These are phyloP conservation scores for Apantesis nais DNA, from an alignment of 2,888 invertebrate species.

Conservation along the genomic window DNA sequence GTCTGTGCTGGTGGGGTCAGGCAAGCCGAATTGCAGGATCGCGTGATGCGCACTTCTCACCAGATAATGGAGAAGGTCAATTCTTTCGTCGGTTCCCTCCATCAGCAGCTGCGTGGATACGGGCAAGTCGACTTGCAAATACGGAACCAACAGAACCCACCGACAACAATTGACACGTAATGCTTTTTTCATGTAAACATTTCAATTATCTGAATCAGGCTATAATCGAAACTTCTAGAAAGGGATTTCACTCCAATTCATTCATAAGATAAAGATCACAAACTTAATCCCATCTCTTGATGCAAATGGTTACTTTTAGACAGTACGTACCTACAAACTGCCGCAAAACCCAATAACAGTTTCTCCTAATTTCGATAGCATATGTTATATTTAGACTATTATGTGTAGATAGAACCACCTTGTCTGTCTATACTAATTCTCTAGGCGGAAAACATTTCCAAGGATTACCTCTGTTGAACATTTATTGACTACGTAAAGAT, in stretches of 20 bases:
- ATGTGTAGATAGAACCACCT: background rate
- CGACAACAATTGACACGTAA: slow-evolving; percentile 62
- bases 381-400: background rate
- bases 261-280: background rate
- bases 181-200: slow-evolving; percentile 25
- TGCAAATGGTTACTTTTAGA: too few relatives aligned
- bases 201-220: background rate
- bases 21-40: slow-evolving; percentile 73
- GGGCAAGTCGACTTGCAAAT: slow-evolving; percentile 33
- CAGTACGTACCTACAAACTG: background rate
- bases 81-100: slow-evolving; percentile 71
- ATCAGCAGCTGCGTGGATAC: slow-evolving; percentile 67
- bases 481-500: background rate
- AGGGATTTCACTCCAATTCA: background rate
- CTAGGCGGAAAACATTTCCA: background rate
- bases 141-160: slow-evolving; percentile 8
- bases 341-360: background rate
- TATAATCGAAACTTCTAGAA: background rate
- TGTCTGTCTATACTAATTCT: background rate
- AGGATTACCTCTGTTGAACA: background rate
- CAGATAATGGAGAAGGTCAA: slow-evolving; percentile 65
- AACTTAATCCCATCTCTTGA: background rate
- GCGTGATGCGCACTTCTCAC: slow-evolving; percentile 61
- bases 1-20: slow-evolving; percentile 58
- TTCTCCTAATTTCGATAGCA: background rate